Conservation (phyloP, 2,888 invertebrate species). For the Dolomedes plantarius region DNA sequence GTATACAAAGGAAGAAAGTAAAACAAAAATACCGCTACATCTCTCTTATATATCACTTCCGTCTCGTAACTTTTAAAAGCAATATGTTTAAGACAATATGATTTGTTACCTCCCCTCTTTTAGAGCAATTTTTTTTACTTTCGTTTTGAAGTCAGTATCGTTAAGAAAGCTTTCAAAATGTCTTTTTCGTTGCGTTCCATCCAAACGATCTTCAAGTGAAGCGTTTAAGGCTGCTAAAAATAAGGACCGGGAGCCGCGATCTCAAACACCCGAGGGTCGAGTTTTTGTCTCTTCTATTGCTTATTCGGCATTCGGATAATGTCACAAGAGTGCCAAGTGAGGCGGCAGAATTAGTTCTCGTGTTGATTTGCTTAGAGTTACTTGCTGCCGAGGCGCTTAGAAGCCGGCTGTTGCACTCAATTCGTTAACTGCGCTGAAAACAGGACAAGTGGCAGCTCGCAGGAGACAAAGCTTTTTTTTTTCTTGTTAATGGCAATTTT, state of each 20-base stretch:
- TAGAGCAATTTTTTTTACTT: background rate
- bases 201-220: slow-evolving; percentile 29
- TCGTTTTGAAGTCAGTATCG: background rate
- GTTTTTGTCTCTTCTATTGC: slow-evolving; percentile 39
- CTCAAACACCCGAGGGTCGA: slow-evolving; percentile 22
- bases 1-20: too few relatives aligned
- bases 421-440: background rate
- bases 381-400: background rate
- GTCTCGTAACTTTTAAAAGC: too few relatives aligned
- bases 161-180: slow-evolving; percentile 21
- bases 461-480: too few relatives aligned
- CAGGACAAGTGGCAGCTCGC: too few relatives aligned
- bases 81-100: too few relatives aligned
- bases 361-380: slow-evolving; percentile 16
- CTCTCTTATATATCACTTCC: too few relatives aligned
- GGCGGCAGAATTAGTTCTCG: slow-evolving; percentile 24
- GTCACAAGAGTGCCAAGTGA: slow-evolving; percentile 27
- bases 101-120: background rate
- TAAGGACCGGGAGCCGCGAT: slow-evolving; percentile 20
- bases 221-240: slow-evolving; percentile 44
- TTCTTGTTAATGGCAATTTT: too few relatives aligned
- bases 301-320: slow-evolving; percentile 25
- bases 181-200: slow-evolving; percentile 16
- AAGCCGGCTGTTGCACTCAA: background rate
- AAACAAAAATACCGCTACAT: too few relatives aligned